phyloP scores from a whole-genome alignment of 1,140 invertebrate species.

The Monochamus saltuarius region DNA sequence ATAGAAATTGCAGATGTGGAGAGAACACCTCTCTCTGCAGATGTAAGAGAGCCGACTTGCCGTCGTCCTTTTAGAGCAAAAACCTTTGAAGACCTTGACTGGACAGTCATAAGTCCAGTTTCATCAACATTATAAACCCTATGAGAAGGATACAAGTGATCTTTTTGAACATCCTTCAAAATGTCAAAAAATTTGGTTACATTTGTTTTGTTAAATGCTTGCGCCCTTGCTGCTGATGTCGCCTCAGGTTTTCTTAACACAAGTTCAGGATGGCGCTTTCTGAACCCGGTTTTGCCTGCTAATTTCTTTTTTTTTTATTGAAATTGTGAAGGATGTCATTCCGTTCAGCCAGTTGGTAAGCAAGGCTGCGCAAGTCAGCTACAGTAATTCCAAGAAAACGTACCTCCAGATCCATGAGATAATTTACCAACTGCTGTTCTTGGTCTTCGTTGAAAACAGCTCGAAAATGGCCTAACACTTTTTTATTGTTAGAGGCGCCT shows the following conservation, averaged over 20 bases:
- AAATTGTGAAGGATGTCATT: not conserved
- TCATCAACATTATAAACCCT: slow-evolving; percentile 51
- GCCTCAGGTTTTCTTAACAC: slow-evolving; percentile 18
- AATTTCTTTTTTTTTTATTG: slow-evolving; percentile 8
- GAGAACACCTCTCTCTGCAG: slow-evolving; percentile 22
- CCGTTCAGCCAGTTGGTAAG: not conserved
- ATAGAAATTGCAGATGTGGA: slow-evolving; percentile 39
- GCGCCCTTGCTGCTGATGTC: slow-evolving; percentile 24
- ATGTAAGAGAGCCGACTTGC: slow-evolving; percentile 30
- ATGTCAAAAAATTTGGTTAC: slow-evolving; percentile 26
- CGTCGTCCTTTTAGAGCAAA: slow-evolving; percentile 48
- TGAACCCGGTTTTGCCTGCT: slow-evolving; percentile 15
- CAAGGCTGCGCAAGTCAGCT: not conserved
- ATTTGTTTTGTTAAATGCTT: slow-evolving; percentile 29
- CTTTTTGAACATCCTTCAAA: slow-evolving; percentile 29
- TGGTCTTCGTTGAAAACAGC: not conserved
- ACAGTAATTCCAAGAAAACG: not conserved
- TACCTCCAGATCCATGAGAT: not conserved
- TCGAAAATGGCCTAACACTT: not conserved
- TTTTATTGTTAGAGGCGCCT: not conserved
- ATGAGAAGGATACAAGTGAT: slow-evolving; percentile 28
- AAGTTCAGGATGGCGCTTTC: slow-evolving; percentile 14
- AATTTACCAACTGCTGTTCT: slow-evolving; percentile 2
- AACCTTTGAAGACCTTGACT: slow-evolving; percentile 48
- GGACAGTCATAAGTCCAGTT: slow-evolving; percentile 51